A percentile compares a stretch with the other conserved stretches of the same genome.
Conservation (phyloP, 2,797 vertebrate species). For the Mareca strepera region DNA sequence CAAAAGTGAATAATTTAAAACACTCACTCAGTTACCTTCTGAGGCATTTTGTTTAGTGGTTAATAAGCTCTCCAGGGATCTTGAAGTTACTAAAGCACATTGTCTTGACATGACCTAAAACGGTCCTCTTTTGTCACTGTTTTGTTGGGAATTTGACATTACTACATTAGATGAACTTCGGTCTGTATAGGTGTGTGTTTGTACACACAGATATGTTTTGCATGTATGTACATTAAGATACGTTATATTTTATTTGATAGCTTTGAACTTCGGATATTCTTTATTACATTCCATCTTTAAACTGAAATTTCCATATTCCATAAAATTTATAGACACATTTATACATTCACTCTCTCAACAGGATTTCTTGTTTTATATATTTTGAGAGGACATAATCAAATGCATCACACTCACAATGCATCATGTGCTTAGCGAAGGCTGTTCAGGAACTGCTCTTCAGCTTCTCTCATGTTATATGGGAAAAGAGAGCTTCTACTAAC, state of each 20-base stretch:
- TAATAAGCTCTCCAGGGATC: slow-evolving; percentile 79
- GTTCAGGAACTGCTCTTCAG: not conserved
- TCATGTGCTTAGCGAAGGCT: not conserved
- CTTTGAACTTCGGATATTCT: slow-evolving; percentile 30
- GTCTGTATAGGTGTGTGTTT: not conserved
- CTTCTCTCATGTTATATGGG: not conserved
- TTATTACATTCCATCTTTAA: not conserved
- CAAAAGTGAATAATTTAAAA: slow-evolving; percentile 76
- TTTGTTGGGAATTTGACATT: slow-evolving; percentile 72
- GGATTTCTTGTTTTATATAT: not conserved
- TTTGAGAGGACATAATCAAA: not conserved
- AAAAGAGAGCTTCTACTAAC: not conserved
- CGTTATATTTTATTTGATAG: slow-evolving; percentile 47
- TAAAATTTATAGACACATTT: not conserved
- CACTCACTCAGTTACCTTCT: slow-evolving; percentile 75
- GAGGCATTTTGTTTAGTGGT: slow-evolving; percentile 77
- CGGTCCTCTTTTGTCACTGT: slow-evolving; percentile 66
- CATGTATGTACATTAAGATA: slow-evolving; percentile 3
- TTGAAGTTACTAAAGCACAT: slow-evolving; percentile 78
- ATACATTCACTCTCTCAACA: not conserved
- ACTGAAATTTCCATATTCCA: not conserved
- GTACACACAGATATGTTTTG: not conserved
- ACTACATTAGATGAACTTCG: slow-evolving; percentile 31
- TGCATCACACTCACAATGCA: not conserved
- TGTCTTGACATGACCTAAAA: slow-evolving; percentile 78